phyloP scores from a whole-genome alignment of 2,113 vertebrate species.

The Catharus fuscescens region DNA sequence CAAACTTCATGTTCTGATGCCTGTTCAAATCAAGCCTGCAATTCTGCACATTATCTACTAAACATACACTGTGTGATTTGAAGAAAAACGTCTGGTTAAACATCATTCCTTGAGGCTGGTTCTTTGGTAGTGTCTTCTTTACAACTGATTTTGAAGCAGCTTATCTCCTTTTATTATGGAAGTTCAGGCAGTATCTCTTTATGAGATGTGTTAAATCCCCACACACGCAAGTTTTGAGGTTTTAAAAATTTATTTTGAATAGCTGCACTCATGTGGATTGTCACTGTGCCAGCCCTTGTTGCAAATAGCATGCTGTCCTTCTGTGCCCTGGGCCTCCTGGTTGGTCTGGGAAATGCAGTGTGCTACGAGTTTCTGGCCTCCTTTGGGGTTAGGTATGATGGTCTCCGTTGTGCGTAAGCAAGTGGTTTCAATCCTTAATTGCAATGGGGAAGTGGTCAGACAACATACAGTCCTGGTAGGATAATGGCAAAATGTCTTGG shows the following conservation, averaged over 20 bases:
- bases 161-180: background rate
- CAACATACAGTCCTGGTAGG: constrained; percentile 75
- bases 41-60: background rate
- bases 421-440: constrained; percentile 82
- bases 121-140: accelerated
- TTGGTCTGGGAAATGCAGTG: constrained; percentile 68
- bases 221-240: background rate
- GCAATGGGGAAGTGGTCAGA: constrained; percentile 83
- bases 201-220: background rate
- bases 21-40: background rate
- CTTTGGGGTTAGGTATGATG: constrained; percentile 79
- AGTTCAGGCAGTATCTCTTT: background rate
- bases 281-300: constrained; percentile 33
- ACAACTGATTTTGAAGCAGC: background rate
- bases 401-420: constrained; percentile 84
- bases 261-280: background rate
- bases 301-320: constrained; percentile 50
- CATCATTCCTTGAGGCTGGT: background rate
- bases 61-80: background rate
- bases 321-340: constrained; percentile 61
- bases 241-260: constrained; percentile 9
- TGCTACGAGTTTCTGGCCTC: constrained; percentile 79
- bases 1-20: background rate
- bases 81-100: background rate
- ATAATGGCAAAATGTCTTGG: constrained; percentile 75